Percentiles rank a stretch among this genome's conserved stretches.
Evolutionary conservation across 2,888 invertebrate species (phyloP).

Genomic region (Caenorhabditis sp.): DNA sequence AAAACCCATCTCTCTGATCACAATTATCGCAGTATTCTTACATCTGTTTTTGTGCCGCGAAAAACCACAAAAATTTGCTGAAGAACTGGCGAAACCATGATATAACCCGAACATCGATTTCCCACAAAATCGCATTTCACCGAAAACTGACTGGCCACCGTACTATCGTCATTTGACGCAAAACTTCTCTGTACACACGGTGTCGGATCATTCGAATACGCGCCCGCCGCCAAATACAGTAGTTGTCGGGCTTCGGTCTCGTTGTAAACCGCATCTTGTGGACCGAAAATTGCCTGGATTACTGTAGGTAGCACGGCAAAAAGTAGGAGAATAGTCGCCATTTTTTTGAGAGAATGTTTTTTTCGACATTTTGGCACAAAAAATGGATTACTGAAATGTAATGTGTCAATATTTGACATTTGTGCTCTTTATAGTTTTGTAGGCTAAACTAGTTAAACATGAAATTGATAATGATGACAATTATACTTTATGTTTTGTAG

Average conservation of each 20-base stretch:
- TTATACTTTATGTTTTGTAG: too few relatives aligned
- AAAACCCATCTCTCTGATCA: too few relatives aligned
- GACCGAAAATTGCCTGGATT: conserved; percentile 6
- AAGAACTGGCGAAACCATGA: conserved; percentile 20
- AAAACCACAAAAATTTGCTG: conserved; percentile 42
- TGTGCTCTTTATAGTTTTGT: too few relatives aligned
- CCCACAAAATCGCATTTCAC: conserved; percentile 41
- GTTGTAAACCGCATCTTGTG: conserved; percentile 41
- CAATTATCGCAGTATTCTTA: too few relatives aligned
- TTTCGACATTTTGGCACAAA: too few relatives aligned
- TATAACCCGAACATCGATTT: conserved; percentile 43
- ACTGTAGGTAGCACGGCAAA: background rate
- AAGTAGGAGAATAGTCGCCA: too few relatives aligned
- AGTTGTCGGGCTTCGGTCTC: conserved; percentile 50
- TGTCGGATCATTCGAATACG: conserved; percentile 45
- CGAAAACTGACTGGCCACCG: conserved; percentile 18
- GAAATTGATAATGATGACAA: too few relatives aligned
- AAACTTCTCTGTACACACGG: conserved; percentile 25
- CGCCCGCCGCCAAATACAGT: conserved; percentile 53
- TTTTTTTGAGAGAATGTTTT: too few relatives aligned
- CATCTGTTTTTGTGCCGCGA: conserved; percentile 40
- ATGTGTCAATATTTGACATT: too few relatives aligned
- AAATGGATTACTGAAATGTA: too few relatives aligned
- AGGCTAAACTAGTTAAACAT: too few relatives aligned
- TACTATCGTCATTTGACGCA: conserved; percentile 15